Conservation (phyloP, 2,888 invertebrate species). For the Hesperia comma region DNA sequence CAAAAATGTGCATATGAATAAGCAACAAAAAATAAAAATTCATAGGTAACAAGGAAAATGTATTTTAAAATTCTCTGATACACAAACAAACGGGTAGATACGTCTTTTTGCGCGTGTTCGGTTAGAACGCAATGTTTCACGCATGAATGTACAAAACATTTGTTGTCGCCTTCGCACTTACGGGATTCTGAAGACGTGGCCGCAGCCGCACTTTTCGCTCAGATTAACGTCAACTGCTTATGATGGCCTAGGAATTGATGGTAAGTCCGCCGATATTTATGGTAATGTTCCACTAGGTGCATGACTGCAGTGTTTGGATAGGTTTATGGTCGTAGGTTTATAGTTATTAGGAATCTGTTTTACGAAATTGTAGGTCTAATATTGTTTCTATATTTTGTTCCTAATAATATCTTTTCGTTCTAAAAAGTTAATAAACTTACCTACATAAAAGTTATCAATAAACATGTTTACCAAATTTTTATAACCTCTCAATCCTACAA, state of each 20-base stretch:
- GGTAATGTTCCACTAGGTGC: conserved; percentile 51
- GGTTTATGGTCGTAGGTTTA: too few relatives aligned
- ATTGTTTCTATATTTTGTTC: too few relatives aligned
- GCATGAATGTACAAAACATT: conserved; percentile 80
- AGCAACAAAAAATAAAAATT: neutral
- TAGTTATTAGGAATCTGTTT: too few relatives aligned
- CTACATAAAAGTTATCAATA: too few relatives aligned
- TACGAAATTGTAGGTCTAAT: too few relatives aligned
- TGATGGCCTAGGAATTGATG: conserved; percentile 75
- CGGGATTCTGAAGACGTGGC: conserved; percentile 63
- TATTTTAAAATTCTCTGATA: neutral
- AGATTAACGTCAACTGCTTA: conserved; percentile 78
- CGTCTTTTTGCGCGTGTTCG: conserved; percentile 52
- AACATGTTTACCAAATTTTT: too few relatives aligned
- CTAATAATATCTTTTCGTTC: too few relatives aligned
- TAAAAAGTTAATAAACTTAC: too few relatives aligned
- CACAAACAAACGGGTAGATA: conserved; percentile 40
- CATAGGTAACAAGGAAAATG: neutral
- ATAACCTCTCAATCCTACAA: too few relatives aligned
- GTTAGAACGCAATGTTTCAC: conserved; percentile 77
- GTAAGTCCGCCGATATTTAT: conserved; percentile 65
- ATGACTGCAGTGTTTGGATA: neutral
- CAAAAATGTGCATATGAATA: neutral
- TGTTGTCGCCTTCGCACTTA: conserved; percentile 75
- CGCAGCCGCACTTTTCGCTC: conserved; percentile 67